Evolutionary conservation across 1,140 invertebrate species (phyloP).

Genomic region (Medauroidea extradentata): DNA sequence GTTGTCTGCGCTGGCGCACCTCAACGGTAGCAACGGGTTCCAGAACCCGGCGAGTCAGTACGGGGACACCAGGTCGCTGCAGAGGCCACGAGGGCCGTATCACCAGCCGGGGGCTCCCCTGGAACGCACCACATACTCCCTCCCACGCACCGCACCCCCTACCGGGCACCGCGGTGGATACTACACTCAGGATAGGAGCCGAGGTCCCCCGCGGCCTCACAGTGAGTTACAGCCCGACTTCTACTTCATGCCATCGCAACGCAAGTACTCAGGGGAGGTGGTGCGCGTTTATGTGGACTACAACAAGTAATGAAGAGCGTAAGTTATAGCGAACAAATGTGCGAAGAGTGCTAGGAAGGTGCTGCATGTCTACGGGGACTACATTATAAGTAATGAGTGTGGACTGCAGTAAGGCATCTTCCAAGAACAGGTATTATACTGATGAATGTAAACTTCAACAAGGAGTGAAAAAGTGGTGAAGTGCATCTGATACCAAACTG

Average conservation of each 20-base stretch:
- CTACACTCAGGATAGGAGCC: conserved; percentile 45
- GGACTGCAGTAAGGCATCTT: too few species aligned
- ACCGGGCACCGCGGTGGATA: conserved; percentile 40
- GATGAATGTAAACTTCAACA: too few species aligned
- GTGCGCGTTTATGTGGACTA: conserved; percentile 88
- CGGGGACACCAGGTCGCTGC: conserved; percentile 55
- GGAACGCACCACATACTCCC: conserved; percentile 46
- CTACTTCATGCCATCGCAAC: conserved; percentile 91
- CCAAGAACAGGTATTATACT: too few species aligned
- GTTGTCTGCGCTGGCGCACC: neutral
- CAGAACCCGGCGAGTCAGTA: conserved; percentile 4
- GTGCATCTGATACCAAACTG: too few species aligned
- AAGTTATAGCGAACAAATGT: too few species aligned
- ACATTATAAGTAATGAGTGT: too few species aligned
- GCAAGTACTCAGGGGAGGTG: conserved; percentile 88
- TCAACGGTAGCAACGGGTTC: neutral
- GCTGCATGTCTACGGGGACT: too few species aligned
- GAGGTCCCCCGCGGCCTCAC: conserved; percentile 27
- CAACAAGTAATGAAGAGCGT: too few species aligned
- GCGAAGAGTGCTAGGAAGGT: too few species aligned
- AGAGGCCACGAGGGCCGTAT: conserved; percentile 45
- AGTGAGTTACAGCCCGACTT: conserved; percentile 69
- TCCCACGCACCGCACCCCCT: conserved; percentile 41
- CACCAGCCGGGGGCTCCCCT: conserved; percentile 29
- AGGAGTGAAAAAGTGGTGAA: too few species aligned